A percentile compares a stretch with the other conserved stretches of the same genome.
phyloP scores from a whole-genome alignment of 2,797 vertebrate genomes.

The Urophycis tenuis region DNA sequence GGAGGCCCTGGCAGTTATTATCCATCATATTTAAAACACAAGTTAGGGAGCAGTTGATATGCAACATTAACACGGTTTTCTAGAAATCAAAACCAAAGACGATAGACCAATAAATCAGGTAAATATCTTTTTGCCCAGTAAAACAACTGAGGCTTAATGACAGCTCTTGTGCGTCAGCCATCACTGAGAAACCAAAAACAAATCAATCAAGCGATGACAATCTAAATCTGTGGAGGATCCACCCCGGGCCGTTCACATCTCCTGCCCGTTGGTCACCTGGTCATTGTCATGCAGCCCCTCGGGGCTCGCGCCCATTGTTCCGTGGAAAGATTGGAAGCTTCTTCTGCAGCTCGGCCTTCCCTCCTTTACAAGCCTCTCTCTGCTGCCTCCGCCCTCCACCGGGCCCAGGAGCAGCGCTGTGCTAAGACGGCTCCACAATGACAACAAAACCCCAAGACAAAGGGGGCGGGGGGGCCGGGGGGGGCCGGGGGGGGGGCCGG shows the following conservation, averaged over 20 bases:
- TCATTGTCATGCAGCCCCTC: conserved; percentile 59
- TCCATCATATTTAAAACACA: too few relatives aligned
- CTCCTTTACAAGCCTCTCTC: conserved; percentile 25
- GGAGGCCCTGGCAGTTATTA: too few relatives aligned
- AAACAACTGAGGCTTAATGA: neutral
- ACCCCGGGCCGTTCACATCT: conserved; percentile 6
- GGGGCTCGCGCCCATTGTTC: conserved; percentile 59
- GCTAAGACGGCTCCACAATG: conserved; percentile 68
- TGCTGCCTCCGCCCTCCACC: conserved; percentile 36
- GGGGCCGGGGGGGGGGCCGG: too few relatives aligned
- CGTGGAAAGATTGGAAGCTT: conserved; percentile 47
- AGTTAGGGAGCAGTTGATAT: neutral
- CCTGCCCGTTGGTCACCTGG: conserved; percentile 30
- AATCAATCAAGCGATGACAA: neutral
- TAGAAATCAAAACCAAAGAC: neutral
- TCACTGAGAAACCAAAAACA: neutral
- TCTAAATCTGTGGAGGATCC: conserved; percentile 18
- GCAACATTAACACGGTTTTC: neutral
- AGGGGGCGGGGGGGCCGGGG: neutral
- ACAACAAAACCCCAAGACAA: conserved; percentile 64
- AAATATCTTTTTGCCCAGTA: neutral
- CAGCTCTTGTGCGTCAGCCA: neutral
- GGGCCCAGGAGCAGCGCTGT: conserved; percentile 53
- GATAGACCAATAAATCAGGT: neutral
- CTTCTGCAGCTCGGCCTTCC: conserved; percentile 45